Evolutionary conservation across 2,113 vertebrate species (phyloP).

Genomic region (Muscicapa adusta): DNA sequence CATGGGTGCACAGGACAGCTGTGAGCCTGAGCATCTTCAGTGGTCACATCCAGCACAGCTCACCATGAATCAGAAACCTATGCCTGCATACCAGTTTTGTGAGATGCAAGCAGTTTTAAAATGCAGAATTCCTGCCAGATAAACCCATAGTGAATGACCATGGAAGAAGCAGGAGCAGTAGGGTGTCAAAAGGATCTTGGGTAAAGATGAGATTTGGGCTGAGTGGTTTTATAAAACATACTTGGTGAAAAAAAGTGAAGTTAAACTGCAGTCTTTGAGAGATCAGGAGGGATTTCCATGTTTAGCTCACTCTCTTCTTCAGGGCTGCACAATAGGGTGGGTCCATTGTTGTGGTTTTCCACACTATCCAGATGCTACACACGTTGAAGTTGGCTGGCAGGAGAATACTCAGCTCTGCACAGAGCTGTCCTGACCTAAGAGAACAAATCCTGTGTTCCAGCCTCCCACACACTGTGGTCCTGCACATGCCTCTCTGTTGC

Average conservation of each 20-base stretch:
- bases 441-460: neutral
- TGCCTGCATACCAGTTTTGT: neutral
- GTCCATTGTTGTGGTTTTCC: conserved; percentile 15
- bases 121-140: neutral
- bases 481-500: neutral
- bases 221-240: neutral
- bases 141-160: neutral
- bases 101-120: neutral
- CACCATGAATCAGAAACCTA: neutral
- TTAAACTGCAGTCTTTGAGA: neutral
- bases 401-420: neutral
- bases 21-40: neutral
- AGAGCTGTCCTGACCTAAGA: neutral
- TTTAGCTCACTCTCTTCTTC: neutral
- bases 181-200: neutral
- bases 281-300: neutral
- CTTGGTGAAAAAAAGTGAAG: neutral
- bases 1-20: neutral
- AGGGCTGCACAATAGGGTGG: neutral
- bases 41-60: neutral
- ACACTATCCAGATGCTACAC: neutral
- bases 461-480: neutral
- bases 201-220: neutral
- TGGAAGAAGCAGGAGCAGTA: neutral
- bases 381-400: neutral